Evolutionary conservation across 1,140 invertebrate genomes (phyloP), one percentile per base, ranked within the genome.

Genomic region (Leptonema lineaticorne): DNA sequence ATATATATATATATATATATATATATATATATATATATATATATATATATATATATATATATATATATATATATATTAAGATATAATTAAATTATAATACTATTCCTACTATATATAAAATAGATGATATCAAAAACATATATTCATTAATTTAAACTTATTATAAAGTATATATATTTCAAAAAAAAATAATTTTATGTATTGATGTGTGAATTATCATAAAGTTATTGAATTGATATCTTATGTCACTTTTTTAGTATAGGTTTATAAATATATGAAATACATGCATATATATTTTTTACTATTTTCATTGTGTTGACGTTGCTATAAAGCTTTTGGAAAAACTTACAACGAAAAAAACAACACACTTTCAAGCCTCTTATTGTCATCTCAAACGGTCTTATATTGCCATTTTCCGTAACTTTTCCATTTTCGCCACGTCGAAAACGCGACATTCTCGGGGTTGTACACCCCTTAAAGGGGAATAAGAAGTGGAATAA

Each of bases 381-480:
- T 53, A 53, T 53, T 53, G 50, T 53, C 50, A 53, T 53, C 18
- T 53, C 50, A 53, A 53, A 53, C 50, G 50, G 28, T 27, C 22
- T 29, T 59, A 33, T 46, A 45, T 63, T 45, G 59, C 59, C 18
- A 63, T 63, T 63, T 45, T 24, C 59, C 33, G 33, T 37, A 28
- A 46, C 59, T 46, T 28, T 46, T n/a, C 59, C 41, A 46, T 63
- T 45, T 46, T 63, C 24, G 7, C 41, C n/a, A 28, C 29, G 1
- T 4, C 56, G 16, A 58, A 58, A 33, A 58, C 16, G 56, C 24
- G n/a, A 11, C 3, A 9, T 24, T 20, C 2, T 9, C 18, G 24
- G 24, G 20, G 16, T 18, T 20, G 5, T 20, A 22, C 22, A 26
- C 56, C 1, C 26, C 8, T 3, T n/a, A n/a, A n/a, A n/a, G n/a